Conservation (phyloP, 2,113 vertebrate genomes). For the Pelusios castaneus region DNA sequence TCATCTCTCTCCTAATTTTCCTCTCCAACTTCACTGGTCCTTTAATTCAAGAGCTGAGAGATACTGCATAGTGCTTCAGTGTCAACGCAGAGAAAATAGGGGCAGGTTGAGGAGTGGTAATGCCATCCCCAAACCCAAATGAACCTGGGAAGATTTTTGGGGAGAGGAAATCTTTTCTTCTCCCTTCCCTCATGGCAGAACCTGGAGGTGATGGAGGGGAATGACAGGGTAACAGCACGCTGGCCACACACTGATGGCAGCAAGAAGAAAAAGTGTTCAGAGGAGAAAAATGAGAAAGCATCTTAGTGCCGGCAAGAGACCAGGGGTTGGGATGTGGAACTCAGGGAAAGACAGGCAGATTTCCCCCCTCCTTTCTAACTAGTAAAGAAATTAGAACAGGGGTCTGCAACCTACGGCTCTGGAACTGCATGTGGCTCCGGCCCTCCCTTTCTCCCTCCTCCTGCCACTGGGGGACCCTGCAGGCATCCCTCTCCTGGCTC, state of each 20-base stretch:
- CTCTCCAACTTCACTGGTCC: background rate
- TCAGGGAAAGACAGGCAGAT: background rate
- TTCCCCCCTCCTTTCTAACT: background rate
- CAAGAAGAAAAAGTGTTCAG: background rate
- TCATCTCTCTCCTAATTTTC: background rate
- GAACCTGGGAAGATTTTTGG: background rate
- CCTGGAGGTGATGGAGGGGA: fast-evolving
- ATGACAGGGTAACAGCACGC: background rate
- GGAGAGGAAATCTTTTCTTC: background rate
- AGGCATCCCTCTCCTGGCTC: too few species aligned
- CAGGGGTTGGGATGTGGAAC: background rate
- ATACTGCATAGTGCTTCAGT: fast-evolving
- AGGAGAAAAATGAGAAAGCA: background rate
- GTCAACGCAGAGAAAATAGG: background rate
- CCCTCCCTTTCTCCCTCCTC: too few species aligned
- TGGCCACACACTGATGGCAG: background rate
- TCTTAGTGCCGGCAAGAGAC: background rate
- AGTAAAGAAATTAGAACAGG: too few species aligned
- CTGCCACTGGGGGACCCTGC: too few species aligned
- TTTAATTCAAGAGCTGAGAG: background rate
- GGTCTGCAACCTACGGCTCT: too few species aligned
- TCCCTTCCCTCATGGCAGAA: background rate
- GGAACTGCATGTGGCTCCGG: too few species aligned
- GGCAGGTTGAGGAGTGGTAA: background rate
- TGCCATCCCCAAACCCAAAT: background rate